Conservation (phyloP, 2,888 invertebrate species). For the Aethes cnicana region DNA sequence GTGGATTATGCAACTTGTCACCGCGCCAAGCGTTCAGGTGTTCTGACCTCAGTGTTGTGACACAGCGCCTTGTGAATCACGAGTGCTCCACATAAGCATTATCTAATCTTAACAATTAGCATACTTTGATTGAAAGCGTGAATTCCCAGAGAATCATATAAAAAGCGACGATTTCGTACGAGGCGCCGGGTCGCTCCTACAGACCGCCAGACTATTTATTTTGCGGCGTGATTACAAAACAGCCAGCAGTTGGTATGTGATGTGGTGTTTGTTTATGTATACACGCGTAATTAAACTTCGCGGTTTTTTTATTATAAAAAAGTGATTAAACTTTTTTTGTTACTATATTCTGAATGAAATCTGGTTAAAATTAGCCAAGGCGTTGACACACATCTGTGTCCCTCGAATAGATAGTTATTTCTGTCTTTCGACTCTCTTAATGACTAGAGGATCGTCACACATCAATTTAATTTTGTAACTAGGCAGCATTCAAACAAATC, state of each 20-base stretch:
- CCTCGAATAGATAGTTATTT: conserved; percentile 72
- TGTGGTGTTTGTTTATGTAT: too few species aligned
- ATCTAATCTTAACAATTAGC: conserved; percentile 28
- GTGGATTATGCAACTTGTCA: conserved; percentile 74
- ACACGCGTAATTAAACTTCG: too few species aligned
- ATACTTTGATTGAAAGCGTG: not conserved
- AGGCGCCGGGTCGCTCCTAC: too few species aligned
- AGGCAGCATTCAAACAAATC: conserved; percentile 8
- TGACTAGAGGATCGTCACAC: conserved; percentile 64
- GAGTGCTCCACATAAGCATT: conserved; percentile 28
- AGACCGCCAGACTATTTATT: too few species aligned
- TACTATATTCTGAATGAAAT: conserved; percentile 28
- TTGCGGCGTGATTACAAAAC: too few species aligned
- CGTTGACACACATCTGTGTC: conserved; percentile 74
- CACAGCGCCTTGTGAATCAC: conserved; percentile 49
- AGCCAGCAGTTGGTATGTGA: too few species aligned
- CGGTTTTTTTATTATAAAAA: not conserved
- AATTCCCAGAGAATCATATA: too few species aligned
- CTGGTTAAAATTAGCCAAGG: conserved; percentile 57
- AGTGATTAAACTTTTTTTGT: conserved; percentile 10
- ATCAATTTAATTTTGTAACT: conserved; percentile 56
- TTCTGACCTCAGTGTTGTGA: conserved; percentile 62
- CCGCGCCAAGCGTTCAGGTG: conserved; percentile 73
- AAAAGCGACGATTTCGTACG: too few species aligned
- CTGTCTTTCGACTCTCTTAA: conserved; percentile 63